Evolutionary conservation across 2,888 invertebrate genomes (phyloP).

Genomic region (Lithodes maja): DNA sequence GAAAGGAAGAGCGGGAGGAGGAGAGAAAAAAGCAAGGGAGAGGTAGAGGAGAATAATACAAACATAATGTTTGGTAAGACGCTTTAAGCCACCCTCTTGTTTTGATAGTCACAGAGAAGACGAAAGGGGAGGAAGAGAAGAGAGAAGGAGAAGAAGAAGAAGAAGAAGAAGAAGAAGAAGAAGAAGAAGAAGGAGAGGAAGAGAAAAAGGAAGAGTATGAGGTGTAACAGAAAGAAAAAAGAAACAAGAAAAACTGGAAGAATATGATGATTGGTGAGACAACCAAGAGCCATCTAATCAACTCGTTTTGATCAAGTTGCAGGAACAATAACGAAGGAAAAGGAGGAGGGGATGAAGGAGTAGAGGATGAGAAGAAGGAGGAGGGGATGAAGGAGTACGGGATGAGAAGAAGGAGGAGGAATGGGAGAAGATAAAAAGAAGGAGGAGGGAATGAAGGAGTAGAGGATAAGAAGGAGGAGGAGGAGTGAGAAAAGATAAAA

Average conservation of each 20-base stretch:
- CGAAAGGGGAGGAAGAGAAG: background rate
- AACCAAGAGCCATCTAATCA: no score
- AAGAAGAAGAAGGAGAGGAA: background rate
- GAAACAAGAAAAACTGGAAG: background rate
- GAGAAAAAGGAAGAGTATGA: background rate
- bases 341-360: no score
- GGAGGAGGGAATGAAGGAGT: no score
- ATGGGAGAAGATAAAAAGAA: no score
- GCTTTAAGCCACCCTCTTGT: no score
- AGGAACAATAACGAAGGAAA: no score
- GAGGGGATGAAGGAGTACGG: no score
- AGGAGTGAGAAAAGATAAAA: no score
- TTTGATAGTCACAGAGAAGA: background rate
- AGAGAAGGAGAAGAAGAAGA: background rate
- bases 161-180: background rate
- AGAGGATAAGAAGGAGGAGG: no score
- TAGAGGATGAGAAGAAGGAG: no score
- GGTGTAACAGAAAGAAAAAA: background rate
- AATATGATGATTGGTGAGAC: background rate
- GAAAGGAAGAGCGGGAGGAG: background rate
- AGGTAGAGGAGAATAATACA: background rate
- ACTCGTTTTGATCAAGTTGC: no score
- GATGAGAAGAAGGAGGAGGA: no score
- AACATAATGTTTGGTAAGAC: background rate
- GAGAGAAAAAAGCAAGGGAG: background rate